Conservation (phyloP, 2,797 vertebrate species). For the Malurus splendens region DNA sequence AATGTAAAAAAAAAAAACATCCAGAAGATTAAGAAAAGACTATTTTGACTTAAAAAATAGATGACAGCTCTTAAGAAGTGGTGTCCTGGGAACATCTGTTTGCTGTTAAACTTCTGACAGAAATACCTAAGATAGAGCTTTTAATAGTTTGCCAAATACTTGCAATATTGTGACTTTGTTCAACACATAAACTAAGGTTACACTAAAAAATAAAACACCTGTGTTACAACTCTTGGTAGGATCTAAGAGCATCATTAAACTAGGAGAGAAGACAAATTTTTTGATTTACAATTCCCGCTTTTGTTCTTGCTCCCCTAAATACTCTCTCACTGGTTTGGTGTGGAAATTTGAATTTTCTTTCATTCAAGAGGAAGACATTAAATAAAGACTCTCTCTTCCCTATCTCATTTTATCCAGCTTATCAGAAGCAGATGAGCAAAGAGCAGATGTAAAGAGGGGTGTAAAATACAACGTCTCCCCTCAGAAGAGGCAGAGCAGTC, state of each 20-base stretch:
- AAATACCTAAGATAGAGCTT: background rate
- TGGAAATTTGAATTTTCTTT: background rate
- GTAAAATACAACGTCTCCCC: background rate
- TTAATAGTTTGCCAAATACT: background rate
- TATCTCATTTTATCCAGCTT: background rate
- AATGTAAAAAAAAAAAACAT: background rate
- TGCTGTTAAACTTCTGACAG: constrained; percentile 23
- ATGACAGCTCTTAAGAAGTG: constrained; percentile 20
- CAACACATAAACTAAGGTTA: background rate
- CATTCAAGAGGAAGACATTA: background rate
- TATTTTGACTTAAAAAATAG: background rate
- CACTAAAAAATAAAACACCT: background rate
- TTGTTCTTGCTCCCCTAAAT: background rate
- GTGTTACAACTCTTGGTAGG: background rate
- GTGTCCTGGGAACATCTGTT: constrained; percentile 30
- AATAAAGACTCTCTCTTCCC: background rate
- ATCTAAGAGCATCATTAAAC: background rate
- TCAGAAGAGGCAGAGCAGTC: background rate
- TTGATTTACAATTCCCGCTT: background rate
- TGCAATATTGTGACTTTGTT: background rate
- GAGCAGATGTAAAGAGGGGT: background rate
- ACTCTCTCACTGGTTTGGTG: background rate
- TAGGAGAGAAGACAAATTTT: background rate
- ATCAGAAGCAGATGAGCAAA: background rate
- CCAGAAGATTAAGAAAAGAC: background rate